phyloP scores from a whole-genome alignment of 2,113 vertebrate genomes.

The Podocnemis expansa region DNA sequence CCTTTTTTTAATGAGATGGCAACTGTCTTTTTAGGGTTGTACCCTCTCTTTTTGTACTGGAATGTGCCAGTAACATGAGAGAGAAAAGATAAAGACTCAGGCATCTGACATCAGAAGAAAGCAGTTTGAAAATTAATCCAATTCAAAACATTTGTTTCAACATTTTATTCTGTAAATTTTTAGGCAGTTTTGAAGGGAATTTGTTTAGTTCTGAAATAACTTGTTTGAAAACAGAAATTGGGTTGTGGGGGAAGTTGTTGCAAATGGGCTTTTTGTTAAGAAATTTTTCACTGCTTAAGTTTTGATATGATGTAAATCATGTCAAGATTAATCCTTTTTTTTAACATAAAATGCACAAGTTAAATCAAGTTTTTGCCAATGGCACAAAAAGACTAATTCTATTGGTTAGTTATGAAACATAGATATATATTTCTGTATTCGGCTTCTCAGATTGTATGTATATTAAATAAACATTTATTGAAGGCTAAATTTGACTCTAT shows the following conservation, averaged over 20 bases:
- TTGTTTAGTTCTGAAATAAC: background rate
- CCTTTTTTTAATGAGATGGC: background rate
- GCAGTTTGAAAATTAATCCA: background rate
- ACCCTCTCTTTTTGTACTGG: too few species aligned
- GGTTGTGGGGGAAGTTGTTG: too few species aligned
- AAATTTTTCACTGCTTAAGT: background rate
- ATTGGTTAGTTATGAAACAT: accelerated
- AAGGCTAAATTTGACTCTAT: background rate
- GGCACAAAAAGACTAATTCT: background rate
- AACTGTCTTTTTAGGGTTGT: background rate
- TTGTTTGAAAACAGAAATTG: background rate
- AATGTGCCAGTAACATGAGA: background rate
- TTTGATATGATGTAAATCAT: background rate
- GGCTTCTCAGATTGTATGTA: background rate
- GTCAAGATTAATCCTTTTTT: background rate
- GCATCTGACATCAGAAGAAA: background rate
- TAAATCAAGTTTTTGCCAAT: background rate
- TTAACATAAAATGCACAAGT: background rate
- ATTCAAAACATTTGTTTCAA: background rate
- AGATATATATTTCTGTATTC: background rate
- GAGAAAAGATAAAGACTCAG: background rate
- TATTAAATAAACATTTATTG: background rate
- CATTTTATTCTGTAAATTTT: background rate
- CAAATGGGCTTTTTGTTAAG: background rate
- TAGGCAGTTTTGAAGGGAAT: background rate